Evolutionary conservation across 64 coral and sea anemone species (phyloP).

Genomic region (Trachythela sp.): DNA sequence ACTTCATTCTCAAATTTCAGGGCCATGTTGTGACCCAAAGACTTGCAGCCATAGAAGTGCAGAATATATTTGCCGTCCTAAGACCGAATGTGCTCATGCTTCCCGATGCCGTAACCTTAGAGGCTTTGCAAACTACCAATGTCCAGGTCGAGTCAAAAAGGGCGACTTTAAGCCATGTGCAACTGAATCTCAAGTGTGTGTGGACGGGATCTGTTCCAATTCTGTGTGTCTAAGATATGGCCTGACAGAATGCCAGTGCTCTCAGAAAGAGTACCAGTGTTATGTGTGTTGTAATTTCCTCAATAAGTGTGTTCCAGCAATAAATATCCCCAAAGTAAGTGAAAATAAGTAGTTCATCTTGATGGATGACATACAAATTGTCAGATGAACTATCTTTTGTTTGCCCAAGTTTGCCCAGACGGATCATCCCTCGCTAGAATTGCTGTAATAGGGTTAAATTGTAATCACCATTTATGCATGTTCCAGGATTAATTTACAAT

Average conservation of each 20-base stretch:
- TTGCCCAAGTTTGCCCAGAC: no score
- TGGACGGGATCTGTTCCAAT: constrained; percentile 14
- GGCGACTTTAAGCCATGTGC: neutral
- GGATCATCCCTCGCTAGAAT: no score
- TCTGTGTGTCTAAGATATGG: constrained; percentile 19
- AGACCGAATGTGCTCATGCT: neutral
- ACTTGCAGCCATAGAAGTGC: constrained; percentile 12
- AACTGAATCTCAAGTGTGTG: neutral
- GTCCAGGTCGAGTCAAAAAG: neutral
- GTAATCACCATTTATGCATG: no score
- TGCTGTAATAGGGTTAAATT: no score
- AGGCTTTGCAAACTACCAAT: neutral
- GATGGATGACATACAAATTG: no score
- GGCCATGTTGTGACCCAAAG: constrained; percentile 8
- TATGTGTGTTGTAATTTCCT: constrained; percentile 22
- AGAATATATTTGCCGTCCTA: neutral
- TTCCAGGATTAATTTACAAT: no score
- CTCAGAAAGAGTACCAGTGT: neutral
- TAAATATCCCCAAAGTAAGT: neutral
- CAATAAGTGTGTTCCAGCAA: neutral
- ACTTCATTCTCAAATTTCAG: neutral
- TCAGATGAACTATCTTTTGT: no score
- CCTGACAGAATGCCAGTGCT: constrained; percentile 20
- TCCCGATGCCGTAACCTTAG: neutral
- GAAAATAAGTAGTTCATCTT: neutral